Evolutionary conservation across 1,140 invertebrate genomes (phyloP), one percentile per base, ranked within the genome.

Genomic region (Megalonaias nervosa): DNA sequence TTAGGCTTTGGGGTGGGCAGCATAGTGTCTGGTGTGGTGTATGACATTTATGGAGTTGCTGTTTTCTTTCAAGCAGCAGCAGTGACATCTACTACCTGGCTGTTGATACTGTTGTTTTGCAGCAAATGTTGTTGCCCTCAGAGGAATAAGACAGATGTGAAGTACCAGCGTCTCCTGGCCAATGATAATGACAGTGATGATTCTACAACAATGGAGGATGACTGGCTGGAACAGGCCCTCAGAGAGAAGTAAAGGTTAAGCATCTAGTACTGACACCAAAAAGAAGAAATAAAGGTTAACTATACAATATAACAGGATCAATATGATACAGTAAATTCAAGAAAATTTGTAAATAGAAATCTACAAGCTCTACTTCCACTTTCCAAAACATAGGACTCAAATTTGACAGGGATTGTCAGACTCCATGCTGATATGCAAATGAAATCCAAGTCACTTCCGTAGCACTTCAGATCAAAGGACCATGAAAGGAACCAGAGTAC

Each of bases 181-280:
- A 81, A 82, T 48, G 87, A 87, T 55, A 83, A 87, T 71, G 73
- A 81, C 14, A 81, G 74, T 26, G 82, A 86, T 72, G 83, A 85
- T 31, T 81, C 82, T 71, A 83, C 82, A 71, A 82, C 79, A 17
- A 71, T 84, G 15, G 86, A 88, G 69, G 85, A 86, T 81, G 88
- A 89, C 79, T 89, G 88, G 88, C 74, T 89, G 31, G 87, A 89
- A 76, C 82, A 87, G 74, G 88, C 88, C 55, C 67, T 89, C 15
- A 88, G 87, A 77, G 86, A 86, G 62, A 67, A 67, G 65, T 67
- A 67, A 62, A 62, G 21, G 19, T n/a, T 62, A n/a, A 62, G 60
- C 60, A 48, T 48, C 6, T 11, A 48, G 6, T 48, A 11, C 38
- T 48, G 9, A 48, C 11, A 48, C 38, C 38, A 48, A 11, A 48